These are phyloP conservation scores for Notodonta dromedarius DNA, from an alignment of 2,888 invertebrate genomes.

Conservation along the genomic window DNA sequence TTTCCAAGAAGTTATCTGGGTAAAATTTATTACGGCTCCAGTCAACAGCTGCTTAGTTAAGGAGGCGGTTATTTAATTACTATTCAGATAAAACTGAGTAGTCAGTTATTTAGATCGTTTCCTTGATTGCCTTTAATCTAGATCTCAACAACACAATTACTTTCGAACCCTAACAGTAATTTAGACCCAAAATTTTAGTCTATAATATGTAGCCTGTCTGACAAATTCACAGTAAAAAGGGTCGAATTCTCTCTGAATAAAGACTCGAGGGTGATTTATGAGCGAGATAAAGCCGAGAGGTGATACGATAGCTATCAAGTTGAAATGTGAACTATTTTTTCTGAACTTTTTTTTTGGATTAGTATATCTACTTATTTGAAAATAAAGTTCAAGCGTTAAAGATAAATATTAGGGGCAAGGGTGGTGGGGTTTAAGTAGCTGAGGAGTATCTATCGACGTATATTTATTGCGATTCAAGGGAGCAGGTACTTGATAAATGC, in stretches of 20 bases:
- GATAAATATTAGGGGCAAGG: too few relatives aligned
- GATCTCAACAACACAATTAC: background rate
- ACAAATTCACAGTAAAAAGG: slow-evolving; percentile 17
- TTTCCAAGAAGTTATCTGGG: too few relatives aligned
- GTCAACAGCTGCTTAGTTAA: too few relatives aligned
- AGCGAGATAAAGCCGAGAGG: slow-evolving; percentile 11
- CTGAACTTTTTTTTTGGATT: background rate
- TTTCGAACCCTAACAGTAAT: background rate
- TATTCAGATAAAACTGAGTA: too few relatives aligned
- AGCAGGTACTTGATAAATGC: too few relatives aligned
- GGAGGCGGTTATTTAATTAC: too few relatives aligned
- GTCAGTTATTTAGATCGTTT: too few relatives aligned
- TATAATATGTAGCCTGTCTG: slow-evolving; percentile 5
- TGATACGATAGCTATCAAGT: slow-evolving; percentile 10
- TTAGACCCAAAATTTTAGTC: background rate
- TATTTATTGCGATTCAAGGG: too few relatives aligned
- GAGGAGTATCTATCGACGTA: too few relatives aligned
- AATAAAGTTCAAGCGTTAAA: background rate
- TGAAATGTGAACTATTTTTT: slow-evolving; percentile 11
- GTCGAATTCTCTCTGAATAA: slow-evolving; percentile 8
- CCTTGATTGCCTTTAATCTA: background rate
- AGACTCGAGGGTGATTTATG: slow-evolving; percentile 14
- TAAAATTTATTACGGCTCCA: too few relatives aligned
- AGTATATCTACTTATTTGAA: background rate
- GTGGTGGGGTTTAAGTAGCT: too few relatives aligned